Percentiles rank a stretch among this genome's conserved stretches.
phyloP scores from a whole-genome alignment of 1,140 invertebrate species.

The Diprion similis region DNA sequence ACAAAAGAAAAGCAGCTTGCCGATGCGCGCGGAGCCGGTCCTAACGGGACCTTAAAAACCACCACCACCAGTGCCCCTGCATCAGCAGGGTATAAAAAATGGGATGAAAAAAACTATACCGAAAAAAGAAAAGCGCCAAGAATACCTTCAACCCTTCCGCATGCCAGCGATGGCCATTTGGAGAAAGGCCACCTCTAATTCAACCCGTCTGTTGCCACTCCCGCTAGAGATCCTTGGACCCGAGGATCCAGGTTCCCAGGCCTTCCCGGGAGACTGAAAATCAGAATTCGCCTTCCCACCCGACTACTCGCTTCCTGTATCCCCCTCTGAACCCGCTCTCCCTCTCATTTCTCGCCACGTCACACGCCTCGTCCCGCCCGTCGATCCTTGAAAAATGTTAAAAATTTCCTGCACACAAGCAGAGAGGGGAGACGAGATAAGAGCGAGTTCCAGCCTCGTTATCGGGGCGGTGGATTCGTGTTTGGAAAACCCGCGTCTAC shows the following conservation, averaged over 20 bases:
- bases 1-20: constrained; percentile 39
- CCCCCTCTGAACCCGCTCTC: neutral
- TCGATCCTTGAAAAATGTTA: neutral
- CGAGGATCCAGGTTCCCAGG: neutral
- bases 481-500: no score
- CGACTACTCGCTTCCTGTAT: neutral
- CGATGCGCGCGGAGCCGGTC: constrained; percentile 32
- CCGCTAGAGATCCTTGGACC: neutral
- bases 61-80: constrained; percentile 31
- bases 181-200: constrained; percentile 30
- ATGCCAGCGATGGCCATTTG: constrained; percentile 38
- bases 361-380: neutral
- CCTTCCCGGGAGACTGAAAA: constrained; percentile 4
- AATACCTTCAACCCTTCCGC: constrained; percentile 49
- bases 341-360: neutral
- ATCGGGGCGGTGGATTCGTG: no score
- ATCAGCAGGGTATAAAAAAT: constrained; percentile 34
- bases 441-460: neutral
- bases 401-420: neutral
- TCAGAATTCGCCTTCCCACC: neutral
- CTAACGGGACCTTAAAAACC: constrained; percentile 45
- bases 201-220: neutral
- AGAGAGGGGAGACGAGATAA: neutral
- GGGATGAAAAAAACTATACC: constrained; percentile 26
- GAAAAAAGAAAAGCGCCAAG: constrained; percentile 22